These are phyloP conservation scores for Acronicta aceris DNA, from an alignment of 2,888 invertebrate species.

Conservation along the genomic window DNA sequence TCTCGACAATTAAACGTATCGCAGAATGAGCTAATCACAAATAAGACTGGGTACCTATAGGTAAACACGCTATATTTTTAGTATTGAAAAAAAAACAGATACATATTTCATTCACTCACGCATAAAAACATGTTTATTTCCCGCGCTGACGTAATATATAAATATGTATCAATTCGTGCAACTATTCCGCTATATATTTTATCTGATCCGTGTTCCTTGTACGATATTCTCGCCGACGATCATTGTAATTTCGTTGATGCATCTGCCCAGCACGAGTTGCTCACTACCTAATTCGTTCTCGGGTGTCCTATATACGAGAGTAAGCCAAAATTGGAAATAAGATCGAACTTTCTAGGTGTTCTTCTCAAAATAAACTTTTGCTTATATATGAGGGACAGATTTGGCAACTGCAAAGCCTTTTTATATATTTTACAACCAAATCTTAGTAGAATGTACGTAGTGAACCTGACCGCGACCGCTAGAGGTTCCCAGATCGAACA, in stretches of 20 bases:
- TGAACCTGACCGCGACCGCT: too few relatives aligned
- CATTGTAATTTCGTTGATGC: conserved; percentile 59
- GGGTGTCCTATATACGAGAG: conserved; percentile 47
- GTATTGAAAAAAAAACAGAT: conserved; percentile 15
- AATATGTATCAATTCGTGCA: conserved; percentile 10
- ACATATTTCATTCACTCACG: conserved; percentile 18
- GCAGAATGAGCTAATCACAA: neutral
- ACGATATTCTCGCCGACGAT: conserved; percentile 42
- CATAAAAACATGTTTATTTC: conserved; percentile 16
- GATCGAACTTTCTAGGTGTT: conserved; percentile 40
- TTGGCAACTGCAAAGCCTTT: neutral
- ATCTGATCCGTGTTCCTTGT: conserved; percentile 15
- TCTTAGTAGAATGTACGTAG: too few relatives aligned
- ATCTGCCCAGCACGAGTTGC: conserved; percentile 35
- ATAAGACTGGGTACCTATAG: neutral
- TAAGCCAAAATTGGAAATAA: conserved; percentile 44
- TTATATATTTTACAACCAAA: too few relatives aligned
- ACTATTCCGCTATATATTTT: conserved; percentile 18
- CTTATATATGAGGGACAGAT: conserved; percentile 2
- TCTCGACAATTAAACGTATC: neutral
- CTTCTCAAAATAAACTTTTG: conserved; percentile 31
- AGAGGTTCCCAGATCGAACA: too few relatives aligned
- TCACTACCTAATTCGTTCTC: conserved; percentile 29
- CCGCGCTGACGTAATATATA: conserved; percentile 8
- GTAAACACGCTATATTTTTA: conserved; percentile 1